These are phyloP conservation scores for Epinotia demarniana DNA, from an alignment of 2,888 invertebrate genomes.

Conservation along the genomic window DNA sequence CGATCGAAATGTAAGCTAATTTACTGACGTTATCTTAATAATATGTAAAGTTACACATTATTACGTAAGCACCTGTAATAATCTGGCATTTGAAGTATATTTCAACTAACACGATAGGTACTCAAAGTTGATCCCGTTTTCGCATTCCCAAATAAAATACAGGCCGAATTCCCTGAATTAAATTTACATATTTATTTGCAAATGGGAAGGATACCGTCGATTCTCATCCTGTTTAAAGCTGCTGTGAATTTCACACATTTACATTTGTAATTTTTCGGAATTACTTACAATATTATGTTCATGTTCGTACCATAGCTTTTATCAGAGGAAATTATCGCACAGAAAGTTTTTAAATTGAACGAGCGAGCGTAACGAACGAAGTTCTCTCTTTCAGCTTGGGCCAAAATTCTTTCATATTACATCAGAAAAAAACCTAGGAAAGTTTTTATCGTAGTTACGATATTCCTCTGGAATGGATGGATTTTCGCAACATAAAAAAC, in stretches of 20 bases:
- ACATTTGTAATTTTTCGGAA: conserved; percentile 15
- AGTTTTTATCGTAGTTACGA: too few relatives aligned
- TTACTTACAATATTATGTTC: conserved; percentile 11
- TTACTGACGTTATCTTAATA: too few relatives aligned
- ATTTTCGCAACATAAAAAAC: too few relatives aligned
- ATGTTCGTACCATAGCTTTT: background rate
- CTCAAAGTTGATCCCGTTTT: conserved; percentile 18
- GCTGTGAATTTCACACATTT: conserved; percentile 13
- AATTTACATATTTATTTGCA: conserved; percentile 32
- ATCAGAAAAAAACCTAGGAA: too few relatives aligned
- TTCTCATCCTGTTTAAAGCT: conserved; percentile 15
- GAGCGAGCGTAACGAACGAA: too few relatives aligned
- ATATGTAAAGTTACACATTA: too few relatives aligned
- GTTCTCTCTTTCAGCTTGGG: too few relatives aligned
- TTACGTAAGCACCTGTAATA: background rate
- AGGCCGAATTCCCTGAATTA: conserved; percentile 38
- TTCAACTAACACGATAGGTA: background rate
- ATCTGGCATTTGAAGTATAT: background rate
- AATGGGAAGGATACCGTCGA: conserved; percentile 20
- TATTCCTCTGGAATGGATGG: too few relatives aligned
- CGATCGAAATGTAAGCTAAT: too few relatives aligned
- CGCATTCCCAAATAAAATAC: conserved; percentile 32
- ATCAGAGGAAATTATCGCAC: background rate
- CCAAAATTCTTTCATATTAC: too few relatives aligned
- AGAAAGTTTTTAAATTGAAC: too few relatives aligned